These are phyloP conservation scores for Osmerus mordax DNA, from an alignment of 2,113 vertebrate species.

Conservation along the genomic window DNA sequence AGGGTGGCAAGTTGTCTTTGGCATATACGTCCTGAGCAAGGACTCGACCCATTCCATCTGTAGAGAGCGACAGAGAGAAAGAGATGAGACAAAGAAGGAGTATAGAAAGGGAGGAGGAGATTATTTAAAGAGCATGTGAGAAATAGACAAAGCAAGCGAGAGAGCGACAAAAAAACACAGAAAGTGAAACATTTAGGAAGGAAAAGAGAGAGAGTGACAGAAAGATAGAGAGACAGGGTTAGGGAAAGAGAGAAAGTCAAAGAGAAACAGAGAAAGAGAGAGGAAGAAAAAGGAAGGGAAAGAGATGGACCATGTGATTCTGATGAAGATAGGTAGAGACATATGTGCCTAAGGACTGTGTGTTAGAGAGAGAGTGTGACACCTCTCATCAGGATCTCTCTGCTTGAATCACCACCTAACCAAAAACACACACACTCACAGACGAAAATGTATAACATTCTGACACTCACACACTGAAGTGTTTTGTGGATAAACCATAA, in stretches of 20 bases:
- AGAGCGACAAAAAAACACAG: neutral
- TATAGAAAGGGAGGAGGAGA: neutral
- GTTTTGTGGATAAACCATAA: neutral
- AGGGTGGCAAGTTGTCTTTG: constrained; percentile 99
- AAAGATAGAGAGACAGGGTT: neutral
- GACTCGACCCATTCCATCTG: constrained; percentile 98
- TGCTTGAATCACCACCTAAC: constrained; percentile 45
- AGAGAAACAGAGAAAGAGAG: neutral
- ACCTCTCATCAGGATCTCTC: constrained; percentile 33
- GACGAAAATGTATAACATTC: constrained; percentile 8
- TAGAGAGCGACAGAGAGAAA: constrained; percentile 31
- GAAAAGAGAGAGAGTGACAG: neutral
- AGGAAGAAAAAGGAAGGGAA: constrained; percentile 2
- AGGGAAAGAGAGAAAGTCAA: neutral
- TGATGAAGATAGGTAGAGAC: constrained; percentile 32
- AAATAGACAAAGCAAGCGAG: neutral
- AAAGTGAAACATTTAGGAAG: neutral
- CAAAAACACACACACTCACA: neutral
- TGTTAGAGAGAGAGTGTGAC: constrained; percentile 31
- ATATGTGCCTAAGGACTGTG: constrained; percentile 31
- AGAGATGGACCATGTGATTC: constrained; percentile 13
- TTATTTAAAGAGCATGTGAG: neutral
- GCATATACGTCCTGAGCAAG: constrained; percentile 99
- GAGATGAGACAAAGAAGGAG: neutral
- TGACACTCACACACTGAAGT: neutral